Conservation (phyloP, 1,140 invertebrate species). For the Tetramorium alpestre region DNA sequence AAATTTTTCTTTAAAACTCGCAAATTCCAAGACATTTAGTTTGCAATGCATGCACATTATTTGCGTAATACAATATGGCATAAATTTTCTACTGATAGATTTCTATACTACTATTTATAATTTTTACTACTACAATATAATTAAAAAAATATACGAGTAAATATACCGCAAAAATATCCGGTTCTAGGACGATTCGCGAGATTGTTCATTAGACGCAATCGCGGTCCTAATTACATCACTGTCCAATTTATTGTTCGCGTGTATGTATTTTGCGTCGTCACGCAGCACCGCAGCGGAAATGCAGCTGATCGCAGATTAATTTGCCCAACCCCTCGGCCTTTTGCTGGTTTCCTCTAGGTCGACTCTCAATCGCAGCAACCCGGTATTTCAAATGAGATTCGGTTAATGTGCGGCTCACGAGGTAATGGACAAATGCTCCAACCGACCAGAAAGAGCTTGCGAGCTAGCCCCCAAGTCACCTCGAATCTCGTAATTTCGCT, state of each 20-base stretch:
- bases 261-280: constrained; percentile 46
- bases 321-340: constrained; percentile 40
- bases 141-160: neutral
- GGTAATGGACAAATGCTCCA: constrained; percentile 23
- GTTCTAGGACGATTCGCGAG: neutral
- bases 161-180: neutral
- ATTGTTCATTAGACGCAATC: constrained; percentile 39
- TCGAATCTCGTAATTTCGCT: constrained; percentile 32
- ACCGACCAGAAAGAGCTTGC: neutral
- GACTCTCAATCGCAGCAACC: neutral
- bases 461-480: neutral
- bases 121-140: neutral
- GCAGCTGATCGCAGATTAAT: constrained; percentile 54
- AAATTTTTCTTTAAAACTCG: neutral
- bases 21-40: neutral
- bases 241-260: constrained; percentile 16
- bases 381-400: constrained; percentile 42
- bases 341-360: constrained; percentile 19
- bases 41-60: neutral
- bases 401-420: constrained; percentile 12
- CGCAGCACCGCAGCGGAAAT: constrained; percentile 61
- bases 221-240: constrained; percentile 4
- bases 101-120: neutral
- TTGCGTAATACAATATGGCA: neutral
- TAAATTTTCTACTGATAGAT: neutral